phyloP scores from a whole-genome alignment of 2,113 vertebrate species.

The Pristiophorus japonicus region DNA sequence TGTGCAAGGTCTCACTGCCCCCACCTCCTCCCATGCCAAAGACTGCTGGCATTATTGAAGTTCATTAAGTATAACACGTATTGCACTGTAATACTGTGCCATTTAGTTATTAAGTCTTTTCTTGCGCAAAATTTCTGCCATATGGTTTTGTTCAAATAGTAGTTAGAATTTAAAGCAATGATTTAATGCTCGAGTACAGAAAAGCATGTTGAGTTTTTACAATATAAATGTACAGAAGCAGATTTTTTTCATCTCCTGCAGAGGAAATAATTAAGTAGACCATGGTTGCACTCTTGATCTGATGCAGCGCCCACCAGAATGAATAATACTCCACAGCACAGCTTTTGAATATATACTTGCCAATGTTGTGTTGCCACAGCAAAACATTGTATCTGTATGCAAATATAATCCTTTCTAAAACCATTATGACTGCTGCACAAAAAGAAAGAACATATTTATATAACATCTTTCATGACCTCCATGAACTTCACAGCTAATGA shows the following conservation, averaged over 20 bases:
- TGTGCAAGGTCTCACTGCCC: not conserved
- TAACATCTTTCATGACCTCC: not conserved
- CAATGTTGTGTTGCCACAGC: not conserved
- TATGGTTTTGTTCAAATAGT: not conserved
- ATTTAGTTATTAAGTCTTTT: not conserved
- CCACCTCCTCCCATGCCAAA: not conserved
- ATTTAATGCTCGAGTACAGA: too few species aligned
- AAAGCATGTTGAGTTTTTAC: not conserved
- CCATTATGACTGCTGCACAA: not conserved
- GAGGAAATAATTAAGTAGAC: not conserved
- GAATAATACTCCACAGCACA: not conserved
- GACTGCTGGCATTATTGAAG: not conserved
- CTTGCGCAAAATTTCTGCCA: not conserved
- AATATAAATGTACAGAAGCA: not conserved
- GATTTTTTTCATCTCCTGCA: not conserved
- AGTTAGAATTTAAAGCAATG: not conserved
- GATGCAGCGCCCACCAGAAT: too few species aligned
- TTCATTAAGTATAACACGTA: not conserved
- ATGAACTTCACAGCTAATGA: not conserved
- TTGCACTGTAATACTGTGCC: not conserved
- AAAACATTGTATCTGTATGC: not conserved
- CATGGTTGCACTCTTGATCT: not conserved
- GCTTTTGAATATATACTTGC: not conserved
- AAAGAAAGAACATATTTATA: not conserved
- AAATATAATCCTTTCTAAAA: not conserved